Evolutionary conservation across 2,888 invertebrate genomes (phyloP), one percentile per base, ranked within the genome.

Genomic region (Steinernema scapterisci): DNA sequence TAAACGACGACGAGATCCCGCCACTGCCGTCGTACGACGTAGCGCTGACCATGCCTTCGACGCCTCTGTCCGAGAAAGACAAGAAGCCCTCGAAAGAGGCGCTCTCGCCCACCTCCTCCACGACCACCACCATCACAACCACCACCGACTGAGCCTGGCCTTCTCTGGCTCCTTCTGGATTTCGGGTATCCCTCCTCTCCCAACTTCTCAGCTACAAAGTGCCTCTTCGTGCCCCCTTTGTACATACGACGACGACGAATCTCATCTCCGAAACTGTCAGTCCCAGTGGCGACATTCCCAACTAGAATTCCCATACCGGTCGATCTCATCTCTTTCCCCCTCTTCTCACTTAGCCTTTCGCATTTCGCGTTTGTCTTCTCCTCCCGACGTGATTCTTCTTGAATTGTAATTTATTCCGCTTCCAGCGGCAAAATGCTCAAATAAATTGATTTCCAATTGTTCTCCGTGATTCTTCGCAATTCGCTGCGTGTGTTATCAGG

Each of bases 1-100:
- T 76, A 23, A 70, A 51, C 19, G 46, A 52, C 43, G 73, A 73
- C 27, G 77, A 80, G 70, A 78, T 79, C 46, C 79, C 79, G n/a
- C 77, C 80, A 19, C 72, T 79, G 63, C 79, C 79, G 5, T 45
- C 71, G 23, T 79, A 79, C 45, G 75, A 77, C 43, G 73, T 71
- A 19, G 79, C 79, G 16, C 38, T 77, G 63, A 71, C 56, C 9
- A 46, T 75, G 73, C 75, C 75, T 45, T 44, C 71, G 44, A 71
- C 63, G 63, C 63, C 63, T 6, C 63, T 63, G 9, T 63, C 63
- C 63, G 63, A 63, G 31, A 63, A 63, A 63, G 63, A 63, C 63
- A 63, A 63, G 63, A 63, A 63, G 63, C 31, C 27, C 16, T 27
- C 63, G 31, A 27, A 31, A 31, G 38, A 27, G 25, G 11, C 63